phyloP scores from a whole-genome alignment of 2,113 vertebrate species.

The Cyphomyrus plagiostoma region DNA sequence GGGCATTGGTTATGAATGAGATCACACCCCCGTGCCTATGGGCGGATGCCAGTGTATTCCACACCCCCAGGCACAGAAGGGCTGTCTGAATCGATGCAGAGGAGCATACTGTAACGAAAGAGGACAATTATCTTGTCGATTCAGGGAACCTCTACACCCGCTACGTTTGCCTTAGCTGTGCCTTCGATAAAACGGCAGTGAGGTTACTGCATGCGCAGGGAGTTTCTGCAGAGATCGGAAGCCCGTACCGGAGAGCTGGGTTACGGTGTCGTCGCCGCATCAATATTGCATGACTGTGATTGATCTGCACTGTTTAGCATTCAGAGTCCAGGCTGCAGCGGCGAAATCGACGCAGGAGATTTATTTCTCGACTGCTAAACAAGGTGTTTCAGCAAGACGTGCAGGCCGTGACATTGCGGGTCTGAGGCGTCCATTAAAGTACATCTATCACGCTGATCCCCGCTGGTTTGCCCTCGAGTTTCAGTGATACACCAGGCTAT shows the following conservation, averaged over 20 bases:
- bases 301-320: constrained; percentile 16
- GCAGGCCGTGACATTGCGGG: constrained; percentile 35
- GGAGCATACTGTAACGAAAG: background rate
- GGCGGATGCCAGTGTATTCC: background rate
- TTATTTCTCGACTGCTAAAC: constrained; percentile 38
- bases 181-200: background rate
- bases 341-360: constrained; percentile 43
- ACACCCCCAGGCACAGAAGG: background rate
- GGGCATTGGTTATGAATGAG: background rate
- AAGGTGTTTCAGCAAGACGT: constrained; percentile 48
- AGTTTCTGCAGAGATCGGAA: background rate
- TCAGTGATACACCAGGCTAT: background rate
- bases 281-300: constrained; percentile 10
- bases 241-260: background rate
- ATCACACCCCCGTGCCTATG: background rate
- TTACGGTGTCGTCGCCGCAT: background rate
- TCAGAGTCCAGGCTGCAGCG: constrained; percentile 26
- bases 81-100: background rate
- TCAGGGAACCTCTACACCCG: background rate
- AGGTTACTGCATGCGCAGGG: background rate
- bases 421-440: constrained; percentile 55
- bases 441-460: constrained; percentile 55
- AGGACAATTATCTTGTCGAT: background rate
- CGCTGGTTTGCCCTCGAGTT: background rate
- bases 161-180: background rate